Base-by-base conservation (phyloP, 2,797 vertebrate genomes). In the Squalus acanthias region DNA sequence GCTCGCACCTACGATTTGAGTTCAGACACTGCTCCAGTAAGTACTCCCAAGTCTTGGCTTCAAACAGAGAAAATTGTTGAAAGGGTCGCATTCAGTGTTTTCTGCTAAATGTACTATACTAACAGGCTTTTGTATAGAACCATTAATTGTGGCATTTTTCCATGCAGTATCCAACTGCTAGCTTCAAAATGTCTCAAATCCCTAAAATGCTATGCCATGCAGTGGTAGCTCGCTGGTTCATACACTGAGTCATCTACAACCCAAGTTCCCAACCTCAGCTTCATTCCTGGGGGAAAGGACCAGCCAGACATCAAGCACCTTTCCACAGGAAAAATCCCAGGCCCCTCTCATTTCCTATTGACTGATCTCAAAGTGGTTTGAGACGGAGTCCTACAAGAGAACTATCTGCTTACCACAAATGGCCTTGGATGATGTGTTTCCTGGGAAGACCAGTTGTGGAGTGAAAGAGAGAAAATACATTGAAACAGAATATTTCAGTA, bases 1-100 rank as follows among this genome's bases (percentile, higher is more conserved):
- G 99, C 8, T 99, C 99, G 96, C 99, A 99, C 97, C 98, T 99
- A 95, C 99, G 99, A 97, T 99, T 99, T 53, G 99, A 99, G 98
- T 99, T 99, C 98, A 98, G 99, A 96, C 99, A 99, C 97, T 99
- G 99, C 97, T 99, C 99, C 97, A 99, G 99, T 99, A 98, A 98
- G 99, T 98, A 93, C 63, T 46, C n/a, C n/a, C 33, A 92, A 67
- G 22, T 93, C 91, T 69, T 67, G 20, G n/a, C 22, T 93, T 93
- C 69, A 46, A 39, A n/a, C 26, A 26, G 82, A 33, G 1, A 69
- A 69, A 93, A 69, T 46, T n/a, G 17, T 67, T 93, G n/a, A 93
- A 39, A 63, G 22, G 65, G 65, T 93, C 65, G 69, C 15, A 39
- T 22, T 85, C 17, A 39, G 2, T 93, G 17, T 50, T 46, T 65